Evolutionary conservation across 2,113 vertebrate genomes (phyloP).

Genomic region (Puntigrus tetrazona): DNA sequence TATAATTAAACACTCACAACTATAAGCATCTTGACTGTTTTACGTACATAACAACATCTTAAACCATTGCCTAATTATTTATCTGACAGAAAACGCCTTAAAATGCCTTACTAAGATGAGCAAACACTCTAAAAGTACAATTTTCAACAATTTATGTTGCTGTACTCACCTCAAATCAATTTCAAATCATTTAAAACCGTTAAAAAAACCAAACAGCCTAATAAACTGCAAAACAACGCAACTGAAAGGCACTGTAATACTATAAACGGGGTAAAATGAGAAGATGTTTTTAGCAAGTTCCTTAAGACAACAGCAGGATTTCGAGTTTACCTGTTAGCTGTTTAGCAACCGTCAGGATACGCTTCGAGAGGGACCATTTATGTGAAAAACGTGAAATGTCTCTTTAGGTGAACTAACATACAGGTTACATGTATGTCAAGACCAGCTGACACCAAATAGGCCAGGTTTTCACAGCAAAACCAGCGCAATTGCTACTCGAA

Average conservation of each 20-base stretch:
- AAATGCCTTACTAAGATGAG: no score
- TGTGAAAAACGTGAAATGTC: neutral
- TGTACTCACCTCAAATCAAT: no score
- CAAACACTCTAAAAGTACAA: neutral
- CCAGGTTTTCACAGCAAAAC: no score
- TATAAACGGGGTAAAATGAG: no score
- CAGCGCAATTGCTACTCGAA: no score
- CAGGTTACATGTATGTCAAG: neutral
- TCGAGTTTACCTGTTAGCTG: neutral
- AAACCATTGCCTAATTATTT: neutral
- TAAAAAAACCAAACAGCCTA: no score
- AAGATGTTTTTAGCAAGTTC: neutral
- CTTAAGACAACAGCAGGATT: neutral
- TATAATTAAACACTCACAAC: no score
- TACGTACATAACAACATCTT: neutral
- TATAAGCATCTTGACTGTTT: neutral
- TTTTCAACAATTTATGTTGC: no score
- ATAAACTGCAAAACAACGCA: no score
- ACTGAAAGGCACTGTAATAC: no score
- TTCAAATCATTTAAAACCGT: no score
- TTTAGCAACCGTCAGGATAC: no score
- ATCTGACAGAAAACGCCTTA: neutral
- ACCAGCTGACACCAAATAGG: neutral
- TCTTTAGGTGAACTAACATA: neutral
- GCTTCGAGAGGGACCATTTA: neutral